These are phyloP conservation scores for Parascotia fuliginaria DNA, from an alignment of 2,888 invertebrate species.

Conservation along the genomic window DNA sequence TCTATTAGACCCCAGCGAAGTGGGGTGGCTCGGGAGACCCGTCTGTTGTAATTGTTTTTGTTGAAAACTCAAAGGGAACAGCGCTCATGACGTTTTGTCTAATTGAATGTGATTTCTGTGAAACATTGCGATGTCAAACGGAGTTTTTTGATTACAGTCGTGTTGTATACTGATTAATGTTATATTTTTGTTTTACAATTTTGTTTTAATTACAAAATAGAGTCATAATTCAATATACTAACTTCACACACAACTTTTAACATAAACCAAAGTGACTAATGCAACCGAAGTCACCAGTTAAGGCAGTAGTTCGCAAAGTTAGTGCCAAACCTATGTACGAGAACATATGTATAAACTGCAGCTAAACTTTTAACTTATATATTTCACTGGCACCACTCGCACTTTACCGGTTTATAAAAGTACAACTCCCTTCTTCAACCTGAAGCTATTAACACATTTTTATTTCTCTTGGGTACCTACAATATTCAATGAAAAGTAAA, in stretches of 20 bases:
- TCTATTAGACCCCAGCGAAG: slow-evolving; percentile 6
- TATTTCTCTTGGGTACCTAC: not conserved
- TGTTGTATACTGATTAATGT: not conserved
- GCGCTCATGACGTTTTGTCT: slow-evolving; percentile 3
- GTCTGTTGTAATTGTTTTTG: slow-evolving; percentile 9
- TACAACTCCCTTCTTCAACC: too few relatives aligned
- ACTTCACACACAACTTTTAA: not conserved
- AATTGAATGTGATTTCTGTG: slow-evolving; percentile 11
- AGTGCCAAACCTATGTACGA: not conserved
- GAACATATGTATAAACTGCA: not conserved
- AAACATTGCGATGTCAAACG: not conserved
- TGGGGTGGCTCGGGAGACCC: not conserved
- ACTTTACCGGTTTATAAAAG: not conserved
- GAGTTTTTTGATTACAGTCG: not conserved
- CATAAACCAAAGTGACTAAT: not conserved
- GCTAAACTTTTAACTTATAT: not conserved
- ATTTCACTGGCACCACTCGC: not conserved
- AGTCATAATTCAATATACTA: too few relatives aligned
- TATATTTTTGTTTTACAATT: not conserved
- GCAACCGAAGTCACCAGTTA: not conserved
- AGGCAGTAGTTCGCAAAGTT: not conserved
- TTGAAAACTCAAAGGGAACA: slow-evolving; percentile 4
- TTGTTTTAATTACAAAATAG: not conserved
- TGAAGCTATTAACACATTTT: too few relatives aligned
- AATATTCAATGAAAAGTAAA: too few relatives aligned